Conservation (phyloP, 2,888 invertebrate genomes). For the Epistrophe grossulariae region DNA sequence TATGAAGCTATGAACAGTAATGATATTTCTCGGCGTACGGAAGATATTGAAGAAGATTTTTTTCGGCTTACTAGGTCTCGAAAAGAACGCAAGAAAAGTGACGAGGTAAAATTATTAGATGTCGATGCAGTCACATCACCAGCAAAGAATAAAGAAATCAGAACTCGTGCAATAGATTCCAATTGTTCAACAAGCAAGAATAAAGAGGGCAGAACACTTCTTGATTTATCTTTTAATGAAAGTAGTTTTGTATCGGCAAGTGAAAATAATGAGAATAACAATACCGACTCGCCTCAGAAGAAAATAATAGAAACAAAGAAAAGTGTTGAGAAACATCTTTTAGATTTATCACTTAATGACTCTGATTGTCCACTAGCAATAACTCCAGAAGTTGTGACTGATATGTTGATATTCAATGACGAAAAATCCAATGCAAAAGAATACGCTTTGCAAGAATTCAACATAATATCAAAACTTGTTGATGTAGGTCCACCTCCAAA, state of each 20-base stretch:
- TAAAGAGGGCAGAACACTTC: background rate
- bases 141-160: background rate
- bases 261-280: background rate
- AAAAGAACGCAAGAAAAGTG: slow-evolving; percentile 61
- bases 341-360: slow-evolving; percentile 50
- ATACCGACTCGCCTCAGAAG: background rate
- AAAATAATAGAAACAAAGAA: background rate
- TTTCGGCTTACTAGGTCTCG: slow-evolving; percentile 73
- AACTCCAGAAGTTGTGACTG: slow-evolving; percentile 25
- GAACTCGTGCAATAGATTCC: background rate
- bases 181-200: background rate
- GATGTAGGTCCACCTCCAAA: slow-evolving; percentile 6
- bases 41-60: slow-evolving; percentile 64
- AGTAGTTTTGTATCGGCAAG: background rate
- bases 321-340: slow-evolving; percentile 20
- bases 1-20: slow-evolving; percentile 5
- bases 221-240: slow-evolving; percentile 7
- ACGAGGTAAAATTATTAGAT: slow-evolving; percentile 35
- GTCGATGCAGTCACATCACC: slow-evolving; percentile 3
- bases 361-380: slow-evolving; percentile 36
- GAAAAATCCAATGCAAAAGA: background rate
- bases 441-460: background rate
- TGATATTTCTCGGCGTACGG: slow-evolving; percentile 40
- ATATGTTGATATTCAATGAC: slow-evolving; percentile 25
- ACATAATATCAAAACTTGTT: slow-evolving; percentile 26